These are phyloP conservation scores for Rhizoglyphus robini DNA, from an alignment of 1,140 invertebrate species.

Conservation along the genomic window DNA sequence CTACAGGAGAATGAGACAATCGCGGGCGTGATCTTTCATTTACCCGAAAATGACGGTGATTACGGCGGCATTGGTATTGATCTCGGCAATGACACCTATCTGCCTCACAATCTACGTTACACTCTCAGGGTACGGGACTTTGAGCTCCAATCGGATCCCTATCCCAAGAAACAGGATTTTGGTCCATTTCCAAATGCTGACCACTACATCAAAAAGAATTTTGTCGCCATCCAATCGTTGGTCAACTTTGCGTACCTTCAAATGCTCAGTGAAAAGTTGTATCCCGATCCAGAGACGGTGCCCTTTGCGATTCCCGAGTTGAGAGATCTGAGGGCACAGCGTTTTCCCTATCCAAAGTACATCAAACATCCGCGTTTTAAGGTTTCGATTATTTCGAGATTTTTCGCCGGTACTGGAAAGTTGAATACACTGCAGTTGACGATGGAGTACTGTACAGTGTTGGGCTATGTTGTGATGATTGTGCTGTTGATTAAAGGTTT, in stretches of 20 bases:
- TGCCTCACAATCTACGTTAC: conserved; percentile 16
- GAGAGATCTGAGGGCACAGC: conserved; percentile 12
- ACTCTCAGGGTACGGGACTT: conserved; percentile 17
- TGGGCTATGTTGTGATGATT: conserved; percentile 21
- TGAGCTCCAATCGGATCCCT: conserved; percentile 10
- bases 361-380: conserved; percentile 18
- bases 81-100: conserved; percentile 9
- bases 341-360: conserved; percentile 22
- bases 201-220: conserved; percentile 19
- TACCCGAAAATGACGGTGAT: neutral
- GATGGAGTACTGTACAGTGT: conserved; percentile 19
- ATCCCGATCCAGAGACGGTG: neutral
- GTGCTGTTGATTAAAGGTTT: conserved; percentile 14
- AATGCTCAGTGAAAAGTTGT: conserved; percentile 13
- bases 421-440: conserved; percentile 19
- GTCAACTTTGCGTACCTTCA: conserved; percentile 17
- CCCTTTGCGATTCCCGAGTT: conserved; percentile 13
- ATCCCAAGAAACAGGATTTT: conserved; percentile 19
- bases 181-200: conserved; percentile 21
- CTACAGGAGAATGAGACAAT: conserved; percentile 19
- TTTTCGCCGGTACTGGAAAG: conserved; percentile 17
- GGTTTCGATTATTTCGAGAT: conserved; percentile 13
- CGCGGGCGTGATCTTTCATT: conserved; percentile 15
- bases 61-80: neutral
- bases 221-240: conserved; percentile 19